Evolutionary conservation across 2,797 vertebrate species (phyloP).

Genomic region (Pantherophis alleghaniensis): DNA sequence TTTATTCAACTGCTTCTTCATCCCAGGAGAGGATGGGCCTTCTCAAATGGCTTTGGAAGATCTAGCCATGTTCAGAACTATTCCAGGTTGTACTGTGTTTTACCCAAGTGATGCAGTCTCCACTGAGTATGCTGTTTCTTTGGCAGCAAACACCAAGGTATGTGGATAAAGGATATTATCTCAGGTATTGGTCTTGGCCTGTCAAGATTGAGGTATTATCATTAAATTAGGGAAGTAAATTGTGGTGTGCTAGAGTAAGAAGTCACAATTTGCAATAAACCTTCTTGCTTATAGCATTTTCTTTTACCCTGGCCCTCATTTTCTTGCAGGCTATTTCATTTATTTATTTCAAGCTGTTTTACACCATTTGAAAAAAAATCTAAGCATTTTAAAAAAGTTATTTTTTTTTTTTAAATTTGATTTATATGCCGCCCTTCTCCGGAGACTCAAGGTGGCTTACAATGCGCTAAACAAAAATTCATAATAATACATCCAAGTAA

Average conservation of each 20-base stretch:
- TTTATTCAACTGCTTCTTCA: neutral
- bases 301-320: neutral
- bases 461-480: neutral
- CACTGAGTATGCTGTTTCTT: slow-evolving; percentile 79
- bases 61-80: slow-evolving; percentile 86
- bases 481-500: neutral
- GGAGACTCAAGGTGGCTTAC: too few species aligned
- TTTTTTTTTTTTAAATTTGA: too few species aligned
- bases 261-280: neutral
- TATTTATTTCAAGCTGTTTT: neutral
- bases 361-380: neutral
- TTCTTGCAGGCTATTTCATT: neutral
- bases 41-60: slow-evolving; percentile 91
- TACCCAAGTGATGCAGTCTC: slow-evolving; percentile 87
- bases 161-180: neutral
- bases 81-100: slow-evolving; percentile 86
- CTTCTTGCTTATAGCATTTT: neutral
- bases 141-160: slow-evolving; percentile 85
- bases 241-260: neutral
- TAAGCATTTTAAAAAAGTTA: neutral
- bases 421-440: too few species aligned
- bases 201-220: slow-evolving; percentile 1
- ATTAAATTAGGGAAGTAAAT: neutral
- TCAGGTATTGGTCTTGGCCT: neutral
- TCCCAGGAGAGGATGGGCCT: slow-evolving; percentile 82